Evolutionary conservation across 1,140 invertebrate genomes (phyloP).

Genomic region (Galleria mellonella): DNA sequence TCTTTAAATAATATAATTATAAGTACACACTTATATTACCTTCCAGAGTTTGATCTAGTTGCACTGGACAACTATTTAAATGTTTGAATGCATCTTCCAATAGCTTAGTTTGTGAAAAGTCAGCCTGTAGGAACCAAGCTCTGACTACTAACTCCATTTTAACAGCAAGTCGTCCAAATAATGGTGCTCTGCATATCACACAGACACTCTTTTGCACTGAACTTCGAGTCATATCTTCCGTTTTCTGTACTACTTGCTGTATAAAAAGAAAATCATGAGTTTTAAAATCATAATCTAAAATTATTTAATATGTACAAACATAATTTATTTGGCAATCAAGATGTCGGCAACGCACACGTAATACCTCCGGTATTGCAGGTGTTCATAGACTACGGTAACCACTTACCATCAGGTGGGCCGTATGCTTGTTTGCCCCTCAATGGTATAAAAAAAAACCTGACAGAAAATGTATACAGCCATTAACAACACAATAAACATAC

Average conservation of each 20-base stretch:
- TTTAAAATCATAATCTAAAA: neutral
- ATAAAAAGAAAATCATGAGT: constrained; percentile 4
- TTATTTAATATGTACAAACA: too few relatives aligned
- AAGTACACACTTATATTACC: constrained; percentile 70
- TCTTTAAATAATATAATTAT: too few relatives aligned
- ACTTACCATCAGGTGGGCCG: too few relatives aligned
- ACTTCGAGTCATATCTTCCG: constrained; percentile 97
- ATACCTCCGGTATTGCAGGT: too few relatives aligned
- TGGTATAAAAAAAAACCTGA: too few relatives aligned
- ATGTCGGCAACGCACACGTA: too few relatives aligned
- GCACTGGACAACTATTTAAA: constrained; percentile 89
- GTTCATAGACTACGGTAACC: too few relatives aligned
- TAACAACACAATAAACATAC: too few relatives aligned
- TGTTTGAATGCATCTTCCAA: constrained; percentile 95
- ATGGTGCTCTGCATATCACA: constrained; percentile 86
- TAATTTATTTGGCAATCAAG: too few relatives aligned
- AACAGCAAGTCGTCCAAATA: constrained; percentile 94
- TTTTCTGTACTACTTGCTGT: constrained; percentile 92
- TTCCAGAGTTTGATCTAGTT: constrained; percentile 85
- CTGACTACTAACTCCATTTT: constrained; percentile 97
- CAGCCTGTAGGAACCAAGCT: constrained; percentile 96
- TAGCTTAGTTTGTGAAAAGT: constrained; percentile 92
- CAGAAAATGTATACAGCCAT: too few relatives aligned
- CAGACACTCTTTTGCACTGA: constrained; percentile 74
- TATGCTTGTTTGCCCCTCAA: too few relatives aligned